phyloP scores from a whole-genome alignment of 1,140 invertebrate species.

The Temnothorax nylanderi region DNA sequence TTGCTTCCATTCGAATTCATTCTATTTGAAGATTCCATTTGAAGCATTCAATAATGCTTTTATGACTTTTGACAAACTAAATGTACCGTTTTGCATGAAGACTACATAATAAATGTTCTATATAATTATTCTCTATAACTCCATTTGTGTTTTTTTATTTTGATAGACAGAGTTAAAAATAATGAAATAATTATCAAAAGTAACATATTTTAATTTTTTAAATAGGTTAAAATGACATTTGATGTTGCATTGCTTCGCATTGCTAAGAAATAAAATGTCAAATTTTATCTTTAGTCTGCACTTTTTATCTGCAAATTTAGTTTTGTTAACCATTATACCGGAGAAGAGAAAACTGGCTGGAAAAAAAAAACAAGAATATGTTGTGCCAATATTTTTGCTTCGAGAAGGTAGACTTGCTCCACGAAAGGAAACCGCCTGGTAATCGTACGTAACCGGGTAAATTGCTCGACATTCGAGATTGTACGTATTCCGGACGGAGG shows the following conservation, averaged over 20 bases:
- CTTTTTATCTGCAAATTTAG: neutral
- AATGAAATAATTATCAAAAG: neutral
- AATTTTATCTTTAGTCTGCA: neutral
- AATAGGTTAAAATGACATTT: neutral
- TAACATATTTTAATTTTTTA: neutral
- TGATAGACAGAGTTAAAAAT: neutral
- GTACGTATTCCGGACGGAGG: neutral
- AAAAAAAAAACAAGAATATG: neutral
- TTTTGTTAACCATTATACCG: neutral
- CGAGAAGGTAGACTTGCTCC: neutral
- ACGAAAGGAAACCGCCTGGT: neutral
- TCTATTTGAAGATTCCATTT: too few relatives aligned
- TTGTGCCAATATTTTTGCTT: neutral
- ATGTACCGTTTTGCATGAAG: too few relatives aligned
- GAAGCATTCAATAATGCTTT: neutral
- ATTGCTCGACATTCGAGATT: constrained; percentile 22
- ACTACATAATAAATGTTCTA: neutral
- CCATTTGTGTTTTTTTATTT: neutral
- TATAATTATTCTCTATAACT: neutral
- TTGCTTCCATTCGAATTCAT: neutral
- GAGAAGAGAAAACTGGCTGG: neutral
- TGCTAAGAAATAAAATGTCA: neutral
- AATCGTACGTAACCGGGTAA: constrained; percentile 16
- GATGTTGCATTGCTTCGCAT: neutral
- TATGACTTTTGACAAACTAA: neutral